Percentiles rank a stretch among this genome's conserved stretches.
These are phyloP conservation scores for Rutpela maculata DNA, from an alignment of 2,888 invertebrate species.

Conservation along the genomic window DNA sequence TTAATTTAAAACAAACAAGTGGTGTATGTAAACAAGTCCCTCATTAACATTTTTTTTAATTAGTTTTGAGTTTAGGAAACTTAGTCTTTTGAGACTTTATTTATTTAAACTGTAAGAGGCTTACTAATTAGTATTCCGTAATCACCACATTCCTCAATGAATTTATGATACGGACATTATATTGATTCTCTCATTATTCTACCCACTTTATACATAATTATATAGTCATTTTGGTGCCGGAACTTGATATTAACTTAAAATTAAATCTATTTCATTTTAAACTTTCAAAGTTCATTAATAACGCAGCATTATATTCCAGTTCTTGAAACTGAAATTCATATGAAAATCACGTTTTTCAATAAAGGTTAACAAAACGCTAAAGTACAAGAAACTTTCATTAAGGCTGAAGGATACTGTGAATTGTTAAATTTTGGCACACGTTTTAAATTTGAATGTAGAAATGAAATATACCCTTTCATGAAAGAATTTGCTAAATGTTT, in stretches of 20 bases:
- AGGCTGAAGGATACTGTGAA: slow-evolving; percentile 2
- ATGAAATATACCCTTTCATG: background rate
- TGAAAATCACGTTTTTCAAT: slow-evolving; percentile 30
- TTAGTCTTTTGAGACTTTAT: background rate
- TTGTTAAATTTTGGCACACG: background rate
- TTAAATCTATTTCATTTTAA: background rate
- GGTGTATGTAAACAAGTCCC: too few relatives aligned
- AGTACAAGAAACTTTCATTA: slow-evolving; percentile 13
- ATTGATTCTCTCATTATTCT: background rate
- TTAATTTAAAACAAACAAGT: too few relatives aligned
- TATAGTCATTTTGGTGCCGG: background rate
- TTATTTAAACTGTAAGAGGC: background rate
- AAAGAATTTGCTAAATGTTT: background rate
- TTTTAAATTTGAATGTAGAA: background rate
- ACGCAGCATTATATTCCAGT: background rate
- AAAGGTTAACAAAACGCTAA: slow-evolving; percentile 21
- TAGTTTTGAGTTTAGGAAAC: background rate
- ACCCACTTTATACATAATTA: background rate
- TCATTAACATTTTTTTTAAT: background rate
- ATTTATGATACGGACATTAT: background rate
- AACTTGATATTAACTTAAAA: background rate
- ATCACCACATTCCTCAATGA: background rate
- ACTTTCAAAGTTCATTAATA: slow-evolving; percentile 3
- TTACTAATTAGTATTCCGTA: background rate
- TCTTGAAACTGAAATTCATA: slow-evolving; percentile 25